Evolutionary conservation across 1,140 invertebrate species (phyloP).

Genomic region (Cheumatopsyche charites): DNA sequence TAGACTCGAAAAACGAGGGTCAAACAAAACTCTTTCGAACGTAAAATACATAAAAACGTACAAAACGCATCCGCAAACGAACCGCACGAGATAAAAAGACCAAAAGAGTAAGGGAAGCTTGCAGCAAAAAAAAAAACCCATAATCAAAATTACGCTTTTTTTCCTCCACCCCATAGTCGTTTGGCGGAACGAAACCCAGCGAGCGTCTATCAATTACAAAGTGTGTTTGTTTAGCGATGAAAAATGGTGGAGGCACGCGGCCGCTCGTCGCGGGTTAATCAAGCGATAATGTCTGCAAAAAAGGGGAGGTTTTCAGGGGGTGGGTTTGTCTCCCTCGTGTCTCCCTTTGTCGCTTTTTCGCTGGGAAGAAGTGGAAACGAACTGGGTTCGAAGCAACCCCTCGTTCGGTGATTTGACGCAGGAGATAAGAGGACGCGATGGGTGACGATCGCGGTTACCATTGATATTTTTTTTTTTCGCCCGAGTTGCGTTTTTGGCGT

Average conservation of each 20-base stretch:
- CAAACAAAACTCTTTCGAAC: not conserved
- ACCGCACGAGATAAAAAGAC: too few relatives aligned
- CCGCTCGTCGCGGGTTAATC: constrained; percentile 44
- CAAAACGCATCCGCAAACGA: not conserved
- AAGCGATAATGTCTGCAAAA: constrained; percentile 43
- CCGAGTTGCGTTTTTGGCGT: too few relatives aligned
- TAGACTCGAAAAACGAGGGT: too few relatives aligned
- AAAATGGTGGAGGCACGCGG: constrained; percentile 30
- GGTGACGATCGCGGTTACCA: too few relatives aligned
- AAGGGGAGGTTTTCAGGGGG: constrained; percentile 9
- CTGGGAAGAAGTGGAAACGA: not conserved
- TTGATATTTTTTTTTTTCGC: too few relatives aligned
- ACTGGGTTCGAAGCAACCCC: too few relatives aligned
- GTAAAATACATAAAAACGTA: not conserved
- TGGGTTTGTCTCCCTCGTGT: not conserved
- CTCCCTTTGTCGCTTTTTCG: not conserved
- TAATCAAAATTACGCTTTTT: constrained; percentile 20
- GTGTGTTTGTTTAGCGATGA: constrained; percentile 38
- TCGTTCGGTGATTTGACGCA: too few relatives aligned
- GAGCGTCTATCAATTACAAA: constrained; percentile 22
- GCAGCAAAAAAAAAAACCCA: too few relatives aligned
- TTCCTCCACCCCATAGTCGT: not conserved
- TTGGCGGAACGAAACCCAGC: constrained; percentile 15
- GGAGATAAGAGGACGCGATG: too few relatives aligned
- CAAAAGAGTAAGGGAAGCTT: not conserved